Evolutionary conservation across 2,888 invertebrate species (phyloP).

Genomic region (Hypselothyrea guttata): DNA sequence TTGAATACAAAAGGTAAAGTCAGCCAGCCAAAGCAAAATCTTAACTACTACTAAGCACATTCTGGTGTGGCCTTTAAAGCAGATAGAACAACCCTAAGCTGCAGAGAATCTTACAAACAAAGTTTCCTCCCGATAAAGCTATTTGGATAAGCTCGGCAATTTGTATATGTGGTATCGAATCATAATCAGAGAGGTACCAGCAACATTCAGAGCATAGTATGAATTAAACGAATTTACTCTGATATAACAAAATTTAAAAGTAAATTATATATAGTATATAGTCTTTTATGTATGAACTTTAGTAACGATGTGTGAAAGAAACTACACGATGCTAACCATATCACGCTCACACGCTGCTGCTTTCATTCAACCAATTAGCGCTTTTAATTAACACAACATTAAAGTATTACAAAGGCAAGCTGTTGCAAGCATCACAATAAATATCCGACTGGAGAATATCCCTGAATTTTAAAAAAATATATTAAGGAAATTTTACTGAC

Average conservation of each 20-base stretch:
- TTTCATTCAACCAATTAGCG: conserved; percentile 52
- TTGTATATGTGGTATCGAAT: too few relatives aligned
- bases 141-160: too few relatives aligned
- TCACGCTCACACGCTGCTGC: conserved; percentile 2
- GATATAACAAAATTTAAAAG: too few relatives aligned
- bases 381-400: conserved; percentile 67
- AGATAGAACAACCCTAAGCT: too few relatives aligned
- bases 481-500: too few relatives aligned
- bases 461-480: background rate
- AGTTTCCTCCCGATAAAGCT: too few relatives aligned
- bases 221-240: too few relatives aligned
- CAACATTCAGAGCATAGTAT: too few relatives aligned
- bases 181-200: too few relatives aligned
- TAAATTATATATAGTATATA: too few relatives aligned
- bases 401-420: conserved; percentile 41
- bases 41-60: background rate
- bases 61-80: background rate
- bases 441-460: background rate
- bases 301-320: conserved; percentile 2
- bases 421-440: conserved; percentile 12
- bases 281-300: background rate
- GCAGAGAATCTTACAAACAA: too few relatives aligned
- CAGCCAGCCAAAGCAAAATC: background rate
- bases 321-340: background rate
- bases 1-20: background rate